Evolutionary conservation across 2,888 invertebrate genomes (phyloP).

Genomic region (Scaptomyza parva): DNA sequence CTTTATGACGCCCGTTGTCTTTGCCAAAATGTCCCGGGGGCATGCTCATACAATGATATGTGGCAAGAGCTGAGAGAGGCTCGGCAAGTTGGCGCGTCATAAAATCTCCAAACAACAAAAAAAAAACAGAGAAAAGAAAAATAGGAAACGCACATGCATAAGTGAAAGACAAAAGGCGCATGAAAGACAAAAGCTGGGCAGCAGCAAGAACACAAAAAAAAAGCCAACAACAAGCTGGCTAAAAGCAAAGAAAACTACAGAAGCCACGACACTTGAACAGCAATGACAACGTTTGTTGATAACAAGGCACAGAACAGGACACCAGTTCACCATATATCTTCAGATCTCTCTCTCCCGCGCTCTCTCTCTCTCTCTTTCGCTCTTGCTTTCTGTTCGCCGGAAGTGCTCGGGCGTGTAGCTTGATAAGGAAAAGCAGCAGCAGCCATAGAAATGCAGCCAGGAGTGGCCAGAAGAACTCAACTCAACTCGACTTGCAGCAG

Average conservation of each 20-base stretch:
- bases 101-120: conserved; percentile 50
- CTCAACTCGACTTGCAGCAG: too few species aligned
- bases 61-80: conserved; percentile 16
- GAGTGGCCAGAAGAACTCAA: conserved; percentile 64
- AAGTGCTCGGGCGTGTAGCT: conserved; percentile 57
- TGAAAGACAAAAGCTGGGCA: conserved; percentile 61
- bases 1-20: conserved; percentile 68
- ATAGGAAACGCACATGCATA: conserved; percentile 76
- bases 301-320: conserved; percentile 48
- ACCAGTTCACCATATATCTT: conserved; percentile 13
- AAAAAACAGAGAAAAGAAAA: conserved; percentile 30
- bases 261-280: conserved; percentile 58
- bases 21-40: conserved; percentile 67
- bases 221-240: conserved; percentile 25
- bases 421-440: conserved; percentile 51
- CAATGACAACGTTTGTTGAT: conserved; percentile 67
- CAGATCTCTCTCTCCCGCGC: not conserved
- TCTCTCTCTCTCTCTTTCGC: not conserved
- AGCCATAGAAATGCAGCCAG: conserved; percentile 7
- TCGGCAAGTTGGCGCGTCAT: conserved; percentile 68
- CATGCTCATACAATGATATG: conserved; percentile 63
- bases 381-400: conserved; percentile 29
- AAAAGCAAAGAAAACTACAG: conserved; percentile 41
- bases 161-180: conserved; percentile 74
- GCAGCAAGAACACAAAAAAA: conserved; percentile 19